Percentiles rank a stretch among this genome's conserved stretches.
phyloP scores from a whole-genome alignment of 1,140 invertebrate genomes.

The Zaprionus ornatus region DNA sequence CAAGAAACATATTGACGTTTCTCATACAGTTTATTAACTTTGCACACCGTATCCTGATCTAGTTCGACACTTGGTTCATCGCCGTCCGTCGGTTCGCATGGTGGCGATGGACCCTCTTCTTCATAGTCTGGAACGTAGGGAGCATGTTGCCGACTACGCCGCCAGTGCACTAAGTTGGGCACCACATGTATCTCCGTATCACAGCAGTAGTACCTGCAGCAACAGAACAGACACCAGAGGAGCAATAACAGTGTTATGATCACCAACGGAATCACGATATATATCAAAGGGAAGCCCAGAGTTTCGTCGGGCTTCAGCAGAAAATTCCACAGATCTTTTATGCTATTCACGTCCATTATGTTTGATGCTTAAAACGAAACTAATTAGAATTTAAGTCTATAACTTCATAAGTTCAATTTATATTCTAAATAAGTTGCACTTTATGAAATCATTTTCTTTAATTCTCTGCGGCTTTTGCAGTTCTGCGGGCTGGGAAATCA shows the following conservation, averaged over 20 bases:
- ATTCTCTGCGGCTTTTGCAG: not conserved
- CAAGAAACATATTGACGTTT: conserved; percentile 9
- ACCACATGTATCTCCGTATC: conserved; percentile 7
- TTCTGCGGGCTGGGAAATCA: not conserved
- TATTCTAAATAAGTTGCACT: too few relatives aligned
- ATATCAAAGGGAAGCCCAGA: conserved; percentile 7
- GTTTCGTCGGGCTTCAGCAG: not conserved
- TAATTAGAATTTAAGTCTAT: not conserved
- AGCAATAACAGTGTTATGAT: not conserved
- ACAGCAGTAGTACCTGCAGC: not conserved
- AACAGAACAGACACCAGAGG: not conserved
- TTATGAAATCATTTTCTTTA: too few relatives aligned
- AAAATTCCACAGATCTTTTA: not conserved
- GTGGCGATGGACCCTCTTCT: not conserved
- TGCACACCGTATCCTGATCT: not conserved
- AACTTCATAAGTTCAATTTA: not conserved
- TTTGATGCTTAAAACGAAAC: not conserved
- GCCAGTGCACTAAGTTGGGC: not conserved
- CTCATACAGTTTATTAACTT: conserved; percentile 1
- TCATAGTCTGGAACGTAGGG: not conserved
- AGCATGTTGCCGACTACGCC: not conserved
- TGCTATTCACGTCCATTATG: conserved; percentile 3
- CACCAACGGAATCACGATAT: conserved; percentile 3
- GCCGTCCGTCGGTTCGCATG: not conserved
- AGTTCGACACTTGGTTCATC: not conserved